Base-by-base conservation (phyloP, 1,140 invertebrate genomes). In the Ephestia elutella region DNA sequence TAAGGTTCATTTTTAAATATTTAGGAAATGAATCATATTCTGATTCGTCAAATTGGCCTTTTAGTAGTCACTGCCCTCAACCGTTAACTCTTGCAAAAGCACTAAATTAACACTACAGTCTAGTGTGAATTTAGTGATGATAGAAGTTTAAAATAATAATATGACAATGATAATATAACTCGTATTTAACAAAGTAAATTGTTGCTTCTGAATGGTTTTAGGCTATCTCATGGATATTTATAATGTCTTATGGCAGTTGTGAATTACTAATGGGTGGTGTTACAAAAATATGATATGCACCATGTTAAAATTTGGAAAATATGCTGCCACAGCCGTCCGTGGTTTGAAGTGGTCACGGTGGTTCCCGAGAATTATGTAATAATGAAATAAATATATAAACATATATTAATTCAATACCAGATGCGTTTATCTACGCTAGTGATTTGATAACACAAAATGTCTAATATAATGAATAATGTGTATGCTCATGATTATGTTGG, bases 281-380 rank as follows among this genome's bases (percentile, higher is more conserved):
- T 61, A 63, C 38, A 44, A 70, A 63, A 3, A 71, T 71, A 75
- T 44, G 62, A 68, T 75, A 78, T 77, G 73, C 58, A 68, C 56
- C 59, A 69, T 63, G 59, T 63, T 44, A 70, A 73, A 84, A 80
- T 83, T 82, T 83, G 57, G 77, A 79, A 82, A 61, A 79, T 54
- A 74, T 60, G 30, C n/a, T 60, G 30, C n/a, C 15, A 44, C 73
- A 70, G 73, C 78, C 62, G 67, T 72, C 77, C 75, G 73, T 76
- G 75, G 71, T 64, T 69, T 68, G 66, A 68, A 65, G 70, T 80
- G 70, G 59, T 71, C 57, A 63, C 59, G 48, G 58, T 66, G 62
- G 61, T 60, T 59, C 63, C 53, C 59, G 57, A 71, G 65, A 56
- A 68, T 56, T 56, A 59, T 70, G 60, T 70, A 51, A 71, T 55